Base-by-base conservation (phyloP, 30 jellyfish, hydroid and myxozoan genomes). In the Mastigias papua region DNA sequence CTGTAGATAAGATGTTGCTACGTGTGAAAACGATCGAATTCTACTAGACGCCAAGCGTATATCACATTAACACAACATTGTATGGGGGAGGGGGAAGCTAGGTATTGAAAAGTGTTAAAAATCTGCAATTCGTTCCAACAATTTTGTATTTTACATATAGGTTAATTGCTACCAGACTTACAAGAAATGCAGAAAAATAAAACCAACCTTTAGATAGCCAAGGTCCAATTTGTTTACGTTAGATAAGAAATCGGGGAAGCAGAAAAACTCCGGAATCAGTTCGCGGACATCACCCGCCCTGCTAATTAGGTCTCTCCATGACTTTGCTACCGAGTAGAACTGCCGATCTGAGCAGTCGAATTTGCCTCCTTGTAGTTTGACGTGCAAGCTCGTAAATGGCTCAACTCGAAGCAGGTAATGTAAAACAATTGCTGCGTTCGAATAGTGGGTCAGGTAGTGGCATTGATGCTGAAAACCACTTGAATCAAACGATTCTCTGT, bases 321-420 rank as follows among this genome's bases (percentile, higher is more conserved):
- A 74, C 15, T 72, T 85, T 22, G 90, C 73, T 8, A 94, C 80
- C 16, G 99, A 94, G 80, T 85, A 85, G 73, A 94, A 94, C 66
- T 94, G 99, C 26, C 99, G 94, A 34, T 94, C 97, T 13, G 97
- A 84, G 26, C 93, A 86, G 88, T 94, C 99, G 70, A 94, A 94
- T 67, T 76, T 78, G 63, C 97, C 99, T 0, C 99, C 99, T 75
- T 94, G 99, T 9, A 94, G 86, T 7, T 68, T 81, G 37, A 94
- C 71, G 62, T 94, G 99, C 51, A 94, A 85, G 48, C 96, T 81
- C 20, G 99, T 90, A 77, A 94, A 94, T 48, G 99, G 99, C 34
- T 94, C 99, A 34, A 94, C 90, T 8, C 99, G 99, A 0, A 94
- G 72, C 35, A 94, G 75, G 81, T 94, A 94, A 61, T 89, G 97